Conservation (phyloP, 2,888 invertebrate species). For the Pediacus dermestoides region DNA sequence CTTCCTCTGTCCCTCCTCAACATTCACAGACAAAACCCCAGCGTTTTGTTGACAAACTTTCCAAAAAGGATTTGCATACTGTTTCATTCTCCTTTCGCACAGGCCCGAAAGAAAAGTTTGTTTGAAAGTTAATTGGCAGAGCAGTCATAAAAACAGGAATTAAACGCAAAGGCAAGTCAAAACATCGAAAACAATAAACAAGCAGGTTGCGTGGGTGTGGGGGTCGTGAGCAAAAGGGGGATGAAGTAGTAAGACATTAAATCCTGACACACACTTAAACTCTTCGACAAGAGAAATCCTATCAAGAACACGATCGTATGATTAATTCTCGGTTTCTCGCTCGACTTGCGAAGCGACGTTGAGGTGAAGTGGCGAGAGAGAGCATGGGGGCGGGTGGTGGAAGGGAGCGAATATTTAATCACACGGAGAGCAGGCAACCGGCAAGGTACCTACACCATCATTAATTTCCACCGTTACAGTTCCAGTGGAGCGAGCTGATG, state of each 20-base stretch:
- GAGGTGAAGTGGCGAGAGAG: slow-evolving; percentile 34
- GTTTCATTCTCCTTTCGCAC: too few relatives aligned
- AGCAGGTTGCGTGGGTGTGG: too few relatives aligned
- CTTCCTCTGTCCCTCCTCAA: too few relatives aligned
- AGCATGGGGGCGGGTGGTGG: slow-evolving; percentile 21
- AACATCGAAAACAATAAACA: too few relatives aligned
- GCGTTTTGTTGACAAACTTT: too few relatives aligned
- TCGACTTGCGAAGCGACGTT: slow-evolving; percentile 26
- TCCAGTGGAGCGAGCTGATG: slow-evolving; percentile 35
- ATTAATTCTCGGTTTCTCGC: slow-evolving; percentile 33
- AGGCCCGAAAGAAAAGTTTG: too few relatives aligned
- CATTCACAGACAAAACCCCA: too few relatives aligned
- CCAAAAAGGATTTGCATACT: too few relatives aligned
- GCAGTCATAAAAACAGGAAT: too few relatives aligned
- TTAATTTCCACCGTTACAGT: slow-evolving; percentile 39
- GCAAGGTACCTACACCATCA: slow-evolving; percentile 31
- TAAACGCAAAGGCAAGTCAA: too few relatives aligned
- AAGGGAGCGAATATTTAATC: slow-evolving; percentile 50
- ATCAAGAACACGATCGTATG: slow-evolving; percentile 34
- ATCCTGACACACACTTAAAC: slow-evolving; percentile 12
- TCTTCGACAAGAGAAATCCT: slow-evolving; percentile 27
- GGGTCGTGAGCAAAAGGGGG: too few relatives aligned
- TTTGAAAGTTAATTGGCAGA: too few relatives aligned
- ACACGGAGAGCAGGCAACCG: slow-evolving; percentile 39
- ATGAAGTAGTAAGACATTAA: slow-evolving; percentile 8